Conservation (phyloP, 2,888 invertebrate species). For the Ophonus ardosiacus region DNA sequence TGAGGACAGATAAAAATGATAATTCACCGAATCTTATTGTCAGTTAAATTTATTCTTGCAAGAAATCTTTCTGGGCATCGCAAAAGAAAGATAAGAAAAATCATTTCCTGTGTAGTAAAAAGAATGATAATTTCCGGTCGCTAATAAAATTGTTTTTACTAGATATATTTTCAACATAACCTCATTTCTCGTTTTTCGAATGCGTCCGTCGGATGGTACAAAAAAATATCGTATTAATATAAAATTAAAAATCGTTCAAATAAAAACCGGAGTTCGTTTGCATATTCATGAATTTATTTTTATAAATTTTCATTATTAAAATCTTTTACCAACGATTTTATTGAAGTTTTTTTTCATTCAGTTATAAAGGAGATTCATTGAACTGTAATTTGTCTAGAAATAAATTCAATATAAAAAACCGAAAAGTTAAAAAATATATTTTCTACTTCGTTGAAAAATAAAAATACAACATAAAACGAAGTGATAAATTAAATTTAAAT, state of each 20-base stretch:
- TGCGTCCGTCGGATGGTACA: background rate
- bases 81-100: constrained; percentile 14
- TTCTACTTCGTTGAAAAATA: background rate
- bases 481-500: too few species aligned
- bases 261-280: background rate
- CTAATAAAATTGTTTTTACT: constrained; percentile 16
- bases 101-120: constrained; percentile 21
- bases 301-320: constrained; percentile 24
- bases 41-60: background rate
- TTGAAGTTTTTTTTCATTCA: background rate
- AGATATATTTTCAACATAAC: background rate
- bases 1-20: background rate
- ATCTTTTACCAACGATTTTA: background rate
- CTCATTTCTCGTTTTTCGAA: background rate
- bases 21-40: background rate
- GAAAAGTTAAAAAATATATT: background rate
- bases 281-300: constrained; percentile 16
- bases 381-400: background rate
- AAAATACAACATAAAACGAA: too few species aligned
- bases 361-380: background rate
- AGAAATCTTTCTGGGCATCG: background rate
- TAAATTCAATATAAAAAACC: background rate
- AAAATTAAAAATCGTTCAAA: background rate
- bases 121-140: constrained; percentile 39
- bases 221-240: background rate